Evolutionary conservation across 2,888 invertebrate genomes (phyloP), one percentile per base, ranked within the genome.

Genomic region (Mesorhabditis spiculigera): DNA sequence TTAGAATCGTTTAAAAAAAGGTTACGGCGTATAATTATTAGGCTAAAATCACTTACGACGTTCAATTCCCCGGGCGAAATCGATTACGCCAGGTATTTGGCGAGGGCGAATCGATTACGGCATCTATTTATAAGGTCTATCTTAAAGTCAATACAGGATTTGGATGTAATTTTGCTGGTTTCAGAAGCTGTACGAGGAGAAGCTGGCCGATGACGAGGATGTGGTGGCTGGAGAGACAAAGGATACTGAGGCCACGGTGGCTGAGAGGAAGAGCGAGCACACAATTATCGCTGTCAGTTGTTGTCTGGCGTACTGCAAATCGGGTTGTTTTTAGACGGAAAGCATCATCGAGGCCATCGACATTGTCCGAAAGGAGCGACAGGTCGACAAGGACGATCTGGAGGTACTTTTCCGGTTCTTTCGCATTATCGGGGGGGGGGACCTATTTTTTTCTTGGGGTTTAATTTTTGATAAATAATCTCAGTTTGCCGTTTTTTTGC

Each of bases 271-370:
- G 88, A 94, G 93, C 0, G 90, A 92, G 66, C 92, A 92, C 45
- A 73, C 71, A 45, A 70, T 80, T 62, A 71, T 74, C 89, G 92
- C 91, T 73, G 93, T 93, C 89, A 90, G 70, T 16, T 65, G n/a
- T 43, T 13, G 66, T 42, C 66, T 66, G 45, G 8, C 5, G 28
- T 41, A 42, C 43, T 66, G 28, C 62, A 63, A 63, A 13, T 16
- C 41, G 10, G 16, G 42, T 50, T 41, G 16, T n/a, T 71, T 74
- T 43, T 75, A 90, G 90, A 93, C 95, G 44, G 97, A 97, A 86
- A 91, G 92, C 68, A 91, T 98, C 77, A 89, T 95, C 82, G 96
- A 97, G 87, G 95, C 94, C 78, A 87, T 98, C 68, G 92, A 93
- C 71, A 89, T 93, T 67, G 90, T 91, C 41, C 73, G 85, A 43